Percentiles rank a stretch among this genome's conserved stretches.
phyloP scores from a whole-genome alignment of 92 coral and sea anemone genomes.

The Umimayanthus kanabou region DNA sequence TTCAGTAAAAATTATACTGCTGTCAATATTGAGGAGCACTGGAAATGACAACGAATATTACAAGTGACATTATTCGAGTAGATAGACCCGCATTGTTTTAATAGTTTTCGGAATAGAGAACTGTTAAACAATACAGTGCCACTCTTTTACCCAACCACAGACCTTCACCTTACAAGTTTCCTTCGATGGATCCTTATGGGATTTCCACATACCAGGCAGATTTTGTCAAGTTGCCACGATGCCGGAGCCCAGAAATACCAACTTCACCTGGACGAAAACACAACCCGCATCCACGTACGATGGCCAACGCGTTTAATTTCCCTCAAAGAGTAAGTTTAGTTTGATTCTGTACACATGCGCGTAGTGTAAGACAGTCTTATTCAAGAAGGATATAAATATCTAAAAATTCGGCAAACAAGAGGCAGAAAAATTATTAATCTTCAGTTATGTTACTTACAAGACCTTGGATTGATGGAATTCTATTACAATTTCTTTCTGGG shows the following conservation, averaged over 20 bases:
- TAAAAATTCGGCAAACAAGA: not conserved
- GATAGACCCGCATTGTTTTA: too few relatives aligned
- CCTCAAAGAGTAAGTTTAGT: constrained; percentile 68
- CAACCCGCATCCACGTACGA: constrained; percentile 79
- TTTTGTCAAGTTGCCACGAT: constrained; percentile 52
- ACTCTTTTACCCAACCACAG: constrained; percentile 37
- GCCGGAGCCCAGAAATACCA: constrained; percentile 64
- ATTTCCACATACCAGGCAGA: constrained; percentile 69
- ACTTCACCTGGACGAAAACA: constrained; percentile 73
- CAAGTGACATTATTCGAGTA: too few relatives aligned
- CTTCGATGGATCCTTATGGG: constrained; percentile 67
- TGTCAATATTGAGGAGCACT: too few relatives aligned
- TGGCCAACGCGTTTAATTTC: constrained; percentile 71
- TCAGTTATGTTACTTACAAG: too few relatives aligned
- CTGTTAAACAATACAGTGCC: too few relatives aligned
- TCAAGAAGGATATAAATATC: not conserved
- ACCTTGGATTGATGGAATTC: too few relatives aligned
- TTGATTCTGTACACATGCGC: not conserved
- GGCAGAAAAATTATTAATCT: not conserved
- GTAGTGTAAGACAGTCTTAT: not conserved
- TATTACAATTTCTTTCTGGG: too few relatives aligned
- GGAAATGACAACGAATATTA: too few relatives aligned
- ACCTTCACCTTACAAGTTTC: constrained; percentile 73
- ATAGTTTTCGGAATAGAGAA: too few relatives aligned
- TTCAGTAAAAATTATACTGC: too few relatives aligned